Evolutionary conservation across 2,797 vertebrate genomes (phyloP).

Genomic region (Pangasius macronema): DNA sequence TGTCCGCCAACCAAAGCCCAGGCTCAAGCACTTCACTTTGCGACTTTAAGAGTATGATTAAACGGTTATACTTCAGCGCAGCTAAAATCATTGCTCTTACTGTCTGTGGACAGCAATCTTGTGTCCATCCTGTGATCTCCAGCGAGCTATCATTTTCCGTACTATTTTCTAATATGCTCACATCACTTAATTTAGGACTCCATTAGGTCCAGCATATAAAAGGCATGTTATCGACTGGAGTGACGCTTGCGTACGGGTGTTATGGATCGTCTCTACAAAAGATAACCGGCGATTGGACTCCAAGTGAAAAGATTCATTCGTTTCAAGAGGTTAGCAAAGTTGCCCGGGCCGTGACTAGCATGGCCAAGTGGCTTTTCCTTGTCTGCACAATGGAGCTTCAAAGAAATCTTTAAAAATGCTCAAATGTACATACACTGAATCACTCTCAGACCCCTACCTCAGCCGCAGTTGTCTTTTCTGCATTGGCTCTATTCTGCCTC

Average conservation of each 20-base stretch:
- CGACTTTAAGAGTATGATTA: background rate
- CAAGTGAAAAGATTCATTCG: slow-evolving; percentile 81
- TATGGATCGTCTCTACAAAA: slow-evolving; percentile 68
- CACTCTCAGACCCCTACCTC: slow-evolving; percentile 73
- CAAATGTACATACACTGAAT: slow-evolving; percentile 73
- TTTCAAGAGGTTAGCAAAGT: slow-evolving; percentile 79
- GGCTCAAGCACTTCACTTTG: background rate
- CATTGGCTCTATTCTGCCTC: slow-evolving; percentile 70
- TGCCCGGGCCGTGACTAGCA: slow-evolving; percentile 72
- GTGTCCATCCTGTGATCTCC: background rate
- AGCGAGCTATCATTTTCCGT: background rate
- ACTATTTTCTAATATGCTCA: slow-evolving; percentile 1
- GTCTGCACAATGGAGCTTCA: slow-evolving; percentile 68
- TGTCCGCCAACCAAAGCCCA: background rate
- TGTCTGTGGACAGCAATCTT: background rate
- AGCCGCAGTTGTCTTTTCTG: slow-evolving; percentile 76
- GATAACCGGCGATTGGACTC: slow-evolving; percentile 73
- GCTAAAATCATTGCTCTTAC: background rate
- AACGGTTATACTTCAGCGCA: background rate
- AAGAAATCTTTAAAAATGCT: slow-evolving; percentile 77
- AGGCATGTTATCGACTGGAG: slow-evolving; percentile 55
- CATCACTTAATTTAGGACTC: slow-evolving; percentile 7
- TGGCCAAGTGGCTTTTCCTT: slow-evolving; percentile 67
- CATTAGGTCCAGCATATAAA: background rate
- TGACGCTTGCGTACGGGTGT: slow-evolving; percentile 61